Percentiles rank a stretch among this genome's conserved stretches.
phyloP scores from a whole-genome alignment of 2,797 vertebrate species.

The Siniperca obscura region DNA sequence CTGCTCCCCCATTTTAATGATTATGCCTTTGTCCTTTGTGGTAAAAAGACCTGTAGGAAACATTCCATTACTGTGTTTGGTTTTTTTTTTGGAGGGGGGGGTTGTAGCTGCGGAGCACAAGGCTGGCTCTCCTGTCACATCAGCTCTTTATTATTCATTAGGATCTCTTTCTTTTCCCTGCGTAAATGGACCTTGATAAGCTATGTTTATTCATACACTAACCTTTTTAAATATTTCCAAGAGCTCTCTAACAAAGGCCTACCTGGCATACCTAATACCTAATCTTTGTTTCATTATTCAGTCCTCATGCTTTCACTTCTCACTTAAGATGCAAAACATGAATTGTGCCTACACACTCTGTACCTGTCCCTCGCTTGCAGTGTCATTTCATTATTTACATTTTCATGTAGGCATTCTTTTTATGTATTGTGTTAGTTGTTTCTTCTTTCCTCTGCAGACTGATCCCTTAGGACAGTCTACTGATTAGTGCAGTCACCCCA shows the following conservation, averaged over 20 bases:
- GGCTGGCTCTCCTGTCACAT: constrained; percentile 88
- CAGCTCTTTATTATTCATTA: constrained; percentile 97
- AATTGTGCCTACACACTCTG: constrained; percentile 86
- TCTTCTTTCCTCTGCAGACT: constrained; percentile 75
- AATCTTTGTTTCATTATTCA: constrained; percentile 99
- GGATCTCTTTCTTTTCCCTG: constrained; percentile 90
- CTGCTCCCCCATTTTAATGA: constrained; percentile 86
- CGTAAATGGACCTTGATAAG: constrained; percentile 96
- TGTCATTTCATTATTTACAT: constrained; percentile 71
- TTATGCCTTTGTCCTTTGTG: constrained; percentile 92
- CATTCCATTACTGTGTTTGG: constrained; percentile 91
- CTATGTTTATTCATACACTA: constrained; percentile 99
- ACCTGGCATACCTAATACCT: constrained; percentile 95
- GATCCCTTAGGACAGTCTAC: constrained; percentile 88
- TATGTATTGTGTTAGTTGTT: constrained; percentile 41
- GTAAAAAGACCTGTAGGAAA: constrained; percentile 86
- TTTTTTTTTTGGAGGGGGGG: not conserved
- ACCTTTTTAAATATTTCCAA: constrained; percentile 99
- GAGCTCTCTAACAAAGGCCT: constrained; percentile 94
- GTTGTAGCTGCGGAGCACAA: constrained; percentile 86
- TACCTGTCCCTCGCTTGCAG: constrained; percentile 38
- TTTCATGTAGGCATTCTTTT: constrained; percentile 34
- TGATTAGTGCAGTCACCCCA: constrained; percentile 87
- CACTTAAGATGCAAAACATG: constrained; percentile 95
- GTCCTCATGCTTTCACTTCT: constrained; percentile 88